Evolutionary conservation across 2,797 vertebrate species (phyloP).

Genomic region (Taenioides sp.): DNA sequence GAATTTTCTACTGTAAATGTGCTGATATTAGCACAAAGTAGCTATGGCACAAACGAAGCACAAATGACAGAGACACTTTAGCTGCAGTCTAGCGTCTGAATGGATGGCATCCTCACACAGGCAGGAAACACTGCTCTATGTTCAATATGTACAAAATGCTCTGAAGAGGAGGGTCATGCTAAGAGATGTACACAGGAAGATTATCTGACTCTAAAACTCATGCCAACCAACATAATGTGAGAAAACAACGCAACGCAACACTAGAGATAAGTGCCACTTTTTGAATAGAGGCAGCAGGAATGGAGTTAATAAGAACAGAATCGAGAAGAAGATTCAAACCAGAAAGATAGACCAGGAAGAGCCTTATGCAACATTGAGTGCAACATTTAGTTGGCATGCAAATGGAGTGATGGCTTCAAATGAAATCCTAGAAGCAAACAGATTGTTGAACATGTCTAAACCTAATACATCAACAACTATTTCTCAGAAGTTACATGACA

Average conservation of each 20-base stretch:
- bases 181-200: conserved; percentile 99
- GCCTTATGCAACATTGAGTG: conserved; percentile 56
- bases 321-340: conserved; percentile 63
- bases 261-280: conserved; percentile 99
- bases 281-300: conserved; percentile 74
- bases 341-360: conserved; percentile 72
- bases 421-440: conserved; percentile 44
- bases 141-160: conserved; percentile 81
- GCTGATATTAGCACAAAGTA: too few species aligned
- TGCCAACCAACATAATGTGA: conserved; percentile 99
- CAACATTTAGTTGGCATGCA: conserved; percentile 66
- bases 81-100: conserved; percentile 39
- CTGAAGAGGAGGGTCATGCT: conserved; percentile 98
- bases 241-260: conserved; percentile 96
- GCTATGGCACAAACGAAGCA: background rate
- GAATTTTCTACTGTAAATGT: background rate
- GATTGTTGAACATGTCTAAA: conserved; percentile 30
- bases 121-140: conserved; percentile 72
- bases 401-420: conserved; percentile 54
- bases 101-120: background rate
- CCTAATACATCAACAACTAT: conserved; percentile 56
- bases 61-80: background rate
- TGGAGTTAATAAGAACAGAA: conserved; percentile 72
- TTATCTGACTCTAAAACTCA: conserved; percentile 99
- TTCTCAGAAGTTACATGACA: conserved; percentile 48